Conservation (phyloP, 1,140 invertebrate species). For the Globodera rostochiensis region DNA sequence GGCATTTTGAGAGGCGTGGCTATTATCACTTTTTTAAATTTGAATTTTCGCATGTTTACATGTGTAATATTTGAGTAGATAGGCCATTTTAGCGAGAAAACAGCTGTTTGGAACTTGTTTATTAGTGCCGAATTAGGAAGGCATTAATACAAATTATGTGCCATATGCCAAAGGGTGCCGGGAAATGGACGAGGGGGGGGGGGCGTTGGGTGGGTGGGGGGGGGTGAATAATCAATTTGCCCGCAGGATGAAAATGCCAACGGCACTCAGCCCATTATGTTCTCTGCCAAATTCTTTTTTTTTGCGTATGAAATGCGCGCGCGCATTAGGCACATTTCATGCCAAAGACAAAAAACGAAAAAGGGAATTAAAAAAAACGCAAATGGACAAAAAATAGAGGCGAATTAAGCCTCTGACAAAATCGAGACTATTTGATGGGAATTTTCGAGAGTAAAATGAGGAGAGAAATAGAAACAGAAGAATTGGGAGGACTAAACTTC, state of each 20-base stretch:
- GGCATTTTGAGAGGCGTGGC: background rate
- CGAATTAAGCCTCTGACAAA: too few species aligned
- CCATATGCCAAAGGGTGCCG: background rate
- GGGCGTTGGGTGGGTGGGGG: too few species aligned
- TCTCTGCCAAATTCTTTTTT: too few species aligned
- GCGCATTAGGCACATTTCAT: too few species aligned
- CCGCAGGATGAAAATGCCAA: background rate
- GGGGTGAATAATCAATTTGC: background rate
- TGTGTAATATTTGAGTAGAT: conserved; percentile 63
- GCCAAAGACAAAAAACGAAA: too few species aligned
- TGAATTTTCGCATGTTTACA: conserved; percentile 47
- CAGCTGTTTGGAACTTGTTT: background rate
- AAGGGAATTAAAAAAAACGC: too few species aligned
- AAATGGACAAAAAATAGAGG: background rate
- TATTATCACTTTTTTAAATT: background rate
- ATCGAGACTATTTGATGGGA: too few species aligned
- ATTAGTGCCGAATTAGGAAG: background rate
- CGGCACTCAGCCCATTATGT: background rate
- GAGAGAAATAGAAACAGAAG: background rate
- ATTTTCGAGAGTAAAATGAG: background rate
- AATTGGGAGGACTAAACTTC: background rate
- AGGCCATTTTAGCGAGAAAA: conserved; percentile 52
- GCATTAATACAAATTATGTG: too few species aligned
- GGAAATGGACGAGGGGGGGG: background rate
- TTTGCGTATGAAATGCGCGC: too few species aligned